Evolutionary conservation across 2,888 invertebrate genomes (phyloP).

Genomic region (Endotricha flammealis): DNA sequence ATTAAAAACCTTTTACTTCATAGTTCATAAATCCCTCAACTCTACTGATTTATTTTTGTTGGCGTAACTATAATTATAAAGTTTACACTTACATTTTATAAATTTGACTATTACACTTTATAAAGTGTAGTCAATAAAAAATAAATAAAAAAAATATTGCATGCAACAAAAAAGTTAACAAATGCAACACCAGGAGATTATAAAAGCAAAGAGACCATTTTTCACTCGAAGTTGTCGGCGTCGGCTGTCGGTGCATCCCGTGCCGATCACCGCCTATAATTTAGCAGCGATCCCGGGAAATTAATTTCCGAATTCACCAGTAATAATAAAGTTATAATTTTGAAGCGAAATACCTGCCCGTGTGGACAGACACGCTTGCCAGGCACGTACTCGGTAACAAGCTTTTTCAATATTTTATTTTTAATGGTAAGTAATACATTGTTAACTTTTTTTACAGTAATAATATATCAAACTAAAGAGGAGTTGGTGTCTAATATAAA

Average conservation of each 20-base stretch:
- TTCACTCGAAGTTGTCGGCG: conserved; percentile 6
- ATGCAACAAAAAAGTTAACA: conserved; percentile 5
- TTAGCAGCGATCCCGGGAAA: conserved; percentile 67
- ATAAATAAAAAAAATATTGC: too few species aligned
- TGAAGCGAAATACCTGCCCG: conserved; percentile 54
- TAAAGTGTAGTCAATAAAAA: too few species aligned
- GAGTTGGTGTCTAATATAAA: too few species aligned
- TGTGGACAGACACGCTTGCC: conserved; percentile 41
- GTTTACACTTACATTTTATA: too few species aligned
- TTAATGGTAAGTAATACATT: background rate
- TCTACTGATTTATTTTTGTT: too few species aligned
- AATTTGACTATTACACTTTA: too few species aligned
- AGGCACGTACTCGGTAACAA: conserved; percentile 36
- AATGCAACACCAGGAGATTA: conserved; percentile 8
- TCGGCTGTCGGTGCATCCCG: conserved; percentile 10
- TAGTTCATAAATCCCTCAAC: too few species aligned
- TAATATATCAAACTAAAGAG: background rate
- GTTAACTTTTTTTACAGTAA: background rate
- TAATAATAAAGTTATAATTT: conserved; percentile 75
- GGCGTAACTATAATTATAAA: too few species aligned
- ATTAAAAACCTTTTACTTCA: too few species aligned
- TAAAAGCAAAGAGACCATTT: conserved; percentile 9
- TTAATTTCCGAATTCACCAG: conserved; percentile 71
- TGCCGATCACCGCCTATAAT: conserved; percentile 40
- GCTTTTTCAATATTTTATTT: background rate